Evolutionary conservation across 2,888 invertebrate species (phyloP), one percentile per base, ranked within the genome.

Genomic region (Carterocephalus palaemon): DNA sequence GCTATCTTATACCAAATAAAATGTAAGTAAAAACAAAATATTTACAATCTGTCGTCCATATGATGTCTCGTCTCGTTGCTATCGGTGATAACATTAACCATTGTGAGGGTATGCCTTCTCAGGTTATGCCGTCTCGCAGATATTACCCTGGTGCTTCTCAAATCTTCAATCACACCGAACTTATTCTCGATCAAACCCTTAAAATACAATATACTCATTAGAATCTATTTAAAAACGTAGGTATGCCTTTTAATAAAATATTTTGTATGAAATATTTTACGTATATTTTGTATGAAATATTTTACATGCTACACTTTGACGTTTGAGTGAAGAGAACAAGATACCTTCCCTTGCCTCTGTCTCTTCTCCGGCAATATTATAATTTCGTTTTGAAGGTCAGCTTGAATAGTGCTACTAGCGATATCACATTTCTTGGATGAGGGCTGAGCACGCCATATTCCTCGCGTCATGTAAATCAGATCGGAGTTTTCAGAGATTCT

Each of bases 41-140:
- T 82, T 75, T 56, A 84, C 85, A 83, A 47, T 61, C 84, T 64
- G 47, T 85, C 84, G 51, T 67, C 67, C 68, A 85, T 56, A 59
- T 85, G 84, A 0, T 63, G 49, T 9, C 66, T 67, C 0, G 84
- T 84, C 0, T 79, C 75, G 42, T 84, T 83, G 41, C 75, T 81
- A 17, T 85, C 85, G 0, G 75, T 75, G 2, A 84, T 70, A 1
- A 84, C 83, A 47, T 75, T 80, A 0, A 62, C 70, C 70, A 84
- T 74, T 0, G 77, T 81, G 0, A 84, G 54, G 0, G 59, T 57
- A 47, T 73, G 73, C 39, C 62, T 51, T 33, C 63, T 67, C n/a
- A 85, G 49, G 47, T 84, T 52, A 5, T 52, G 59, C 37, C 85
- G 67, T 54, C 76, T 70, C 0, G 57, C 42, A 13, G 72, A 72